Base-by-base conservation (phyloP, 2,888 invertebrate genomes). In the Odiellus spinosus region DNA sequence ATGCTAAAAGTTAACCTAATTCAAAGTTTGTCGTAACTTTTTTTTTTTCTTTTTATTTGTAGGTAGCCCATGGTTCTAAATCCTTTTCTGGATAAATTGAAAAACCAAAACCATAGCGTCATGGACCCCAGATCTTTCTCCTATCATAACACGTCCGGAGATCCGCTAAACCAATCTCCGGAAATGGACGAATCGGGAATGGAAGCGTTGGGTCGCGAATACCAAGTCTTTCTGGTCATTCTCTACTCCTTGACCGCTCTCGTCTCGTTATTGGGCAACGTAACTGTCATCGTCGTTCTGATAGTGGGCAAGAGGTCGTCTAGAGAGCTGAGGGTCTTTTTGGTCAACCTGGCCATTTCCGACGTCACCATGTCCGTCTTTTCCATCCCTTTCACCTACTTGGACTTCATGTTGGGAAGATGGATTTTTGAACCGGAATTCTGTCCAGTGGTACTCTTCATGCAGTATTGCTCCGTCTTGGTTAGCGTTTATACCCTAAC, bases 281-380 rank as follows among this genome's bases (percentile, higher is more conserved):
- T 64, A 2, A 60, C 69, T 10, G 70, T 68, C 21, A 67, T 71
- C 46, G 48, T 67, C 12, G 69, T 71, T 8, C 65, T 71, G 43
- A 57, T 63, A 1, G 55, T 63, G 11, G 70, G 70, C n/a, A 61
- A 60, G 46, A 56, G 64, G 55, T 64, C 58, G 46, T 65, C 62
- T 2, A 51, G 63, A 18, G 66, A 44, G 56, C 58, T 56, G n/a
- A 35, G 56, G 17, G 52, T 52, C n/a, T 88, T 88, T 64, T 84
- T 91, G 60, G 80, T 83, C 62, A 72, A 71, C 57, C 69, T 91
- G 54, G 87, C 90, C 0, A 72, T 87, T 35, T 85, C 88, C 40
- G 91, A 91, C 63, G 78, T 91, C 50, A 68, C 88, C 46, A 86
- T 90, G 78, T 82, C 87, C 0, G 61, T 87, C 18, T 80, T 91